Evolutionary conservation across 2,113 vertebrate species (phyloP).

Genomic region (Boleophthalmus pectinirostris): DNA sequence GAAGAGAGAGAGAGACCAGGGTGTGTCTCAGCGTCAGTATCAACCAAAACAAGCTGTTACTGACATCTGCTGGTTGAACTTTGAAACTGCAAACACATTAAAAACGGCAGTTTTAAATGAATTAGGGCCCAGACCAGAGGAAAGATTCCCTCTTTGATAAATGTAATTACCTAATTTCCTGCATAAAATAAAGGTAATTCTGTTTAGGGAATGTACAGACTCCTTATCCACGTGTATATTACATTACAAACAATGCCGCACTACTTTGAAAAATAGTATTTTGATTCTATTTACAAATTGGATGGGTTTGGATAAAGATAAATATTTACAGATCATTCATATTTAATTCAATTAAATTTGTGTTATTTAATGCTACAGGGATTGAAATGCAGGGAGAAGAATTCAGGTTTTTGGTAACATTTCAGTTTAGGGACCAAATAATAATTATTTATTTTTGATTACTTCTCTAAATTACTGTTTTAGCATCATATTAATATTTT

Average conservation of each 20-base stretch:
- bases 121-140: slow-evolving; percentile 15
- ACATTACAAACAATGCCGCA: slow-evolving; percentile 7
- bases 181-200: background rate
- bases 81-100: slow-evolving; percentile 46
- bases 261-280: background rate
- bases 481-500: too few relatives aligned
- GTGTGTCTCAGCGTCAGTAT: slow-evolving; percentile 50
- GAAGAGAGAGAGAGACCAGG: slow-evolving; percentile 30
- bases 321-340: background rate
- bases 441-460: too few relatives aligned
- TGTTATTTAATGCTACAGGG: background rate
- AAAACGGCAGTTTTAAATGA: background rate
- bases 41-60: slow-evolving; percentile 18
- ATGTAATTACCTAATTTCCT: slow-evolving; percentile 31
- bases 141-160: background rate
- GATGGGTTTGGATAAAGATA: background rate
- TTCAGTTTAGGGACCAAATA: background rate
- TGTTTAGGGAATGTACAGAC: slow-evolving; percentile 1
- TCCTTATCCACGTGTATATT: slow-evolving; percentile 7
- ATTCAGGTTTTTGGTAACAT: background rate
- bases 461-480: too few relatives aligned
- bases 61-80: slow-evolving; percentile 64
- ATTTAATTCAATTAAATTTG: background rate
- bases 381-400: background rate
- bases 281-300: slow-evolving; percentile 4